These are phyloP conservation scores for Koerneria pararmatus DNA, from an alignment of 2,888 invertebrate genomes.

Conservation along the genomic window DNA sequence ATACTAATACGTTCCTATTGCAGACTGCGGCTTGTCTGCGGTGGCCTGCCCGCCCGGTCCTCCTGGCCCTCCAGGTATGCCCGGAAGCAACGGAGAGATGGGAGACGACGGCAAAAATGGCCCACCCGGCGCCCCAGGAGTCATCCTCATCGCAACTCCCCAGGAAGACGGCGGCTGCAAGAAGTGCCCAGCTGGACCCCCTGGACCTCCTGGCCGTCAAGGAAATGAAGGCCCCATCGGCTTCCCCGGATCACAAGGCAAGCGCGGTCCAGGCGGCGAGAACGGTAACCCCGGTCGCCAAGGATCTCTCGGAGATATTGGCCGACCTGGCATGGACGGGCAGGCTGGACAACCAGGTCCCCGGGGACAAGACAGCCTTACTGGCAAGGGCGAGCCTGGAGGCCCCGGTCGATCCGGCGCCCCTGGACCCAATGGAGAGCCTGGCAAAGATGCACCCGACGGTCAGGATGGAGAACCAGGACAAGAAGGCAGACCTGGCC, in stretches of 20 bases:
- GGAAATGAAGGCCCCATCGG: too few relatives aligned
- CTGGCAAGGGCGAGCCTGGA: slow-evolving; percentile 32
- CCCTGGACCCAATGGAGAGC: slow-evolving; percentile 32
- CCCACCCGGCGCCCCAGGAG: slow-evolving; percentile 35
- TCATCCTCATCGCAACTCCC: slow-evolving; percentile 14
- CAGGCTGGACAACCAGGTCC: slow-evolving; percentile 32
- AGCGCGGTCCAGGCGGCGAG: slow-evolving; percentile 16
- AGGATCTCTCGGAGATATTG: slow-evolving; percentile 26
- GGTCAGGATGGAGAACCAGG: slow-evolving; percentile 1
- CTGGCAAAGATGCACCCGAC: slow-evolving; percentile 24
- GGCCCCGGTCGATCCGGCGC: slow-evolving; percentile 30
- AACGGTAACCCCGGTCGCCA: slow-evolving; percentile 6
- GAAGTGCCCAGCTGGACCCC: slow-evolving; percentile 18
- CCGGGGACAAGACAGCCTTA: slow-evolving; percentile 27
- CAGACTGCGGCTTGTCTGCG: slow-evolving; percentile 25
- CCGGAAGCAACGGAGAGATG: slow-evolving; percentile 32
- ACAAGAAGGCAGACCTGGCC: slow-evolving; percentile 3
- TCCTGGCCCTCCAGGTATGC: slow-evolving; percentile 32
- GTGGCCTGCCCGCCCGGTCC: slow-evolving; percentile 37
- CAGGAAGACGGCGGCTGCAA: slow-evolving; percentile 15
- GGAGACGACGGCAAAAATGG: slow-evolving; percentile 35
- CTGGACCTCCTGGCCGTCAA: slow-evolving; percentile 15
- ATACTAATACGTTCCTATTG: not conserved
- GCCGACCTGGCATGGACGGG: slow-evolving; percentile 33
- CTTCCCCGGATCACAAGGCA: too few relatives aligned